phyloP scores from a whole-genome alignment of 2,797 vertebrate species.

The Siniperca undulata region DNA sequence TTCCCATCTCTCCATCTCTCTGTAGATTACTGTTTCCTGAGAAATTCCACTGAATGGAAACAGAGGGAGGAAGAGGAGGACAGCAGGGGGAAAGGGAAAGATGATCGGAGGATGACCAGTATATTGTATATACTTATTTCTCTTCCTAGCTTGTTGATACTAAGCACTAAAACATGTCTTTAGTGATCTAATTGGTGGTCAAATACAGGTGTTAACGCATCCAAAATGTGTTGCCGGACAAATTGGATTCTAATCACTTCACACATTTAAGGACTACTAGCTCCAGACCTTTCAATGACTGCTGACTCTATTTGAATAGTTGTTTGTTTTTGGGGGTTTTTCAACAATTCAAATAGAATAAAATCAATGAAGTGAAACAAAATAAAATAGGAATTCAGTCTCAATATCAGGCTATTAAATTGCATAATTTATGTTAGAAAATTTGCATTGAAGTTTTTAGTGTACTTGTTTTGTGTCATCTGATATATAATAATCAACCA shows the following conservation, averaged over 20 bases:
- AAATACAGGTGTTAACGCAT: background rate
- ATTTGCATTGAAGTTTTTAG: background rate
- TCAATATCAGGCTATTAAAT: background rate
- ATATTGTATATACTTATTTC: background rate
- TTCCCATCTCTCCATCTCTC: conserved; percentile 24
- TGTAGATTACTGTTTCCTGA: conserved; percentile 28
- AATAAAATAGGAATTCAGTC: background rate
- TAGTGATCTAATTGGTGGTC: background rate
- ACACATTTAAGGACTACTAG: too few species aligned
- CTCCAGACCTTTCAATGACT: too few species aligned
- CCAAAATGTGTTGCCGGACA: background rate
- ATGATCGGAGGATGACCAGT: background rate
- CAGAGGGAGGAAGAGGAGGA: background rate
- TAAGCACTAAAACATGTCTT: background rate
- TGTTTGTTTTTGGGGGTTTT: too few species aligned
- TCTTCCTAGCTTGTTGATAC: too few species aligned
- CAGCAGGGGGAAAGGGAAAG: background rate
- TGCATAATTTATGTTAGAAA: background rate
- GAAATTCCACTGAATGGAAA: conserved; percentile 27
- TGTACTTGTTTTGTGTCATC: too few species aligned
- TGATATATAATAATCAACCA: too few species aligned
- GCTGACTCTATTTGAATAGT: too few species aligned
- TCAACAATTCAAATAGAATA: too few species aligned
- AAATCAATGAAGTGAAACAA: background rate
- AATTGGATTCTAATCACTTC: background rate